Base-by-base conservation (phyloP, 2,797 vertebrate species). In the Limnodromus scolopaceus region DNA sequence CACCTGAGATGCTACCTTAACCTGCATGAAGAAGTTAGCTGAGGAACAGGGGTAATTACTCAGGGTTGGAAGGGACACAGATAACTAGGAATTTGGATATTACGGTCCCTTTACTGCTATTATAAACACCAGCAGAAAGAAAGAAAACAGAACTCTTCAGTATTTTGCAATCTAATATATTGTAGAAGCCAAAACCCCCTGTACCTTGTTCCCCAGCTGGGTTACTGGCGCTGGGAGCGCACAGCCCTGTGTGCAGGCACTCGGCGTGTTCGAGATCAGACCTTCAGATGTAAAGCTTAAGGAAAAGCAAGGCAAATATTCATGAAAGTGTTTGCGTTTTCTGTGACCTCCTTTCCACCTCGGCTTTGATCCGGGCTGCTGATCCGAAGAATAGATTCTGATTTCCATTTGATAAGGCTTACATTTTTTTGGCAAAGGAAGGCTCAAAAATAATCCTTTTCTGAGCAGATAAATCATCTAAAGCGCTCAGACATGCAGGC, bases 331-430 rank as follows among this genome's bases (percentile, higher is more conserved):
- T 79, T 87, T 95, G 94, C 18, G 3, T 92, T 89, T 72, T 16
- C 1, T 22, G 76, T 96, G 96, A 96, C 95, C 96, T 93, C 92
- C 55, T 96, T 96, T 96, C 85, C 83, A 88, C 93, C 95, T 92
- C 85, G 77, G 92, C 96, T 55, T n/a, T 66, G 89, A 96, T 92
- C 94, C 80, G 10, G 74, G 77, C 95, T 93, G 95, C 93, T 90
- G 96, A 93, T 94, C 94, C 7, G 0, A 93, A 76, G 93, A 92
- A 92, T 76, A 58, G 94, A 84, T 93, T 93, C 93, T 82, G 96
- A 96, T 95, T 97, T 95, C 93, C 93, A 84, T 94, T 61, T 92
- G 96, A 96, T 95, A 96, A 88, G 63, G 89, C 87, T 92, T 95
- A 95, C 46, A 9, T 54, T 60, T 75, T 74, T 90, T 82, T 87